These are phyloP conservation scores for Rhamnusium bicolor DNA, from an alignment of 2,888 invertebrate species.

Conservation along the genomic window DNA sequence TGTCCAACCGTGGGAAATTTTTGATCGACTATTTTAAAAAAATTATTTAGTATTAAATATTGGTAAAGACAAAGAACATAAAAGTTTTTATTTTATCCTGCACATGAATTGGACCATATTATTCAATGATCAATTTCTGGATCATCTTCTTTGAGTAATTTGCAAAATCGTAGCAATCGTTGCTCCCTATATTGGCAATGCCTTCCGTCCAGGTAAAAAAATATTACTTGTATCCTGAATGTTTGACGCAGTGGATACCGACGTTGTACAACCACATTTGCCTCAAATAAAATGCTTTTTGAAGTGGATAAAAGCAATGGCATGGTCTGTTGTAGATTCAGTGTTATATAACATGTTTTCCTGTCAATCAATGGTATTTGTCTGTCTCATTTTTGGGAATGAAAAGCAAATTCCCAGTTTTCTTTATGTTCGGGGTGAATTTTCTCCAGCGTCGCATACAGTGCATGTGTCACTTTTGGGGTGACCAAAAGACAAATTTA, in stretches of 20 bases:
- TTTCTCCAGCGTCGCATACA: conserved; percentile 28
- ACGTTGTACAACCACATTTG: conserved; percentile 55
- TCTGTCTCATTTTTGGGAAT: conserved; percentile 35
- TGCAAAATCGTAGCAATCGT: no score
- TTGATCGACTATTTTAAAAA: conserved; percentile 57
- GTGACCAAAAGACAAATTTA: conserved; percentile 27
- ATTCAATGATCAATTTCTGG: neutral
- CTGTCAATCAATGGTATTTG: neutral
- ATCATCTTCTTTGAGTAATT: conserved; percentile 17
- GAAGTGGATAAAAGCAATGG: conserved; percentile 50
- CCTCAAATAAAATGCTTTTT: conserved; percentile 49
- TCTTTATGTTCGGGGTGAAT: conserved; percentile 22
- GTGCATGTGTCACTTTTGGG: conserved; percentile 32
- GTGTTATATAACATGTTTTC: conserved; percentile 41
- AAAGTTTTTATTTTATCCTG: conserved; percentile 59
- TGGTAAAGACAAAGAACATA: conserved; percentile 55
- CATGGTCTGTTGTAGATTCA: conserved; percentile 53
- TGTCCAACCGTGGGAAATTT: conserved; percentile 63
- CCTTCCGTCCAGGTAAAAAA: conserved; percentile 58
- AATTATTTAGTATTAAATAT: conserved; percentile 54
- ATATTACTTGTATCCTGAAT: neutral
- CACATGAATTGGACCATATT: conserved; percentile 51
- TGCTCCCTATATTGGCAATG: conserved; percentile 24
- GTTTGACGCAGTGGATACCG: conserved; percentile 42
- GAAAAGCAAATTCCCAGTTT: conserved; percentile 36